Percentiles rank a stretch among this genome's conserved stretches.
These are phyloP conservation scores for Epinephelus cyanopodus DNA, from an alignment of 2,113 vertebrate species.

Conservation along the genomic window DNA sequence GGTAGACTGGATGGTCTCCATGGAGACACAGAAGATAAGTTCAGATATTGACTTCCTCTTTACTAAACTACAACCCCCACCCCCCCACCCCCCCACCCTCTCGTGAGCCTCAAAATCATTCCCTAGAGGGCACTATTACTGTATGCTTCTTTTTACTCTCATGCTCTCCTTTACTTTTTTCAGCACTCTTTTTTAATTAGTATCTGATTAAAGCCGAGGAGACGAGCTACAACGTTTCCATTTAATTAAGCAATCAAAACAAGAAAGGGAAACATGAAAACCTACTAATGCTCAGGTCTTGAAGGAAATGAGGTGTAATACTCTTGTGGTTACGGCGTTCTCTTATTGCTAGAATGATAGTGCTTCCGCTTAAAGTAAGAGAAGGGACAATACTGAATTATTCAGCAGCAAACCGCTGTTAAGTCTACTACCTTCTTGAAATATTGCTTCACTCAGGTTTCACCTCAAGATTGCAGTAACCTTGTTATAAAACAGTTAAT, in stretches of 20 bases:
- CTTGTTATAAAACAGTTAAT: neutral
- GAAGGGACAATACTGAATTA: neutral
- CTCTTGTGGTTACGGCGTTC: slow-evolving; percentile 33
- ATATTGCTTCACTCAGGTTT: neutral
- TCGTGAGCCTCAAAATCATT: slow-evolving; percentile 44
- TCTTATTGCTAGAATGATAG: slow-evolving; percentile 41
- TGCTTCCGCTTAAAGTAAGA: slow-evolving; percentile 1
- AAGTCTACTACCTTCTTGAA: slow-evolving; percentile 13
- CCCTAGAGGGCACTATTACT: slow-evolving; percentile 49
- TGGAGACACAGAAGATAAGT: slow-evolving; percentile 57
- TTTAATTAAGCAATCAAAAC: slow-evolving; percentile 81
- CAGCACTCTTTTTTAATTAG: slow-evolving; percentile 70
- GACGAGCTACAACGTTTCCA: slow-evolving; percentile 69
- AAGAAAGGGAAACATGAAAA: slow-evolving; percentile 74
- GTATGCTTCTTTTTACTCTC: slow-evolving; percentile 61
- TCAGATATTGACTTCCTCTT: slow-evolving; percentile 63
- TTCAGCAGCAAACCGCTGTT: neutral
- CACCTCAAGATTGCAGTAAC: neutral
- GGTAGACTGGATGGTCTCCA: slow-evolving; percentile 53
- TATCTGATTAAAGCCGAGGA: slow-evolving; percentile 71
- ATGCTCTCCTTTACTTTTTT: slow-evolving; percentile 52
- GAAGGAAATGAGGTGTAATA: slow-evolving; percentile 70
- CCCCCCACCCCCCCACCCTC: neutral
- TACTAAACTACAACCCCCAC: slow-evolving; percentile 34
- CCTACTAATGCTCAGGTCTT: slow-evolving; percentile 57